Percentiles rank a stretch among this genome's conserved stretches.
Conservation (phyloP, 2,113 vertebrate genomes). For the Petroica traversi region DNA sequence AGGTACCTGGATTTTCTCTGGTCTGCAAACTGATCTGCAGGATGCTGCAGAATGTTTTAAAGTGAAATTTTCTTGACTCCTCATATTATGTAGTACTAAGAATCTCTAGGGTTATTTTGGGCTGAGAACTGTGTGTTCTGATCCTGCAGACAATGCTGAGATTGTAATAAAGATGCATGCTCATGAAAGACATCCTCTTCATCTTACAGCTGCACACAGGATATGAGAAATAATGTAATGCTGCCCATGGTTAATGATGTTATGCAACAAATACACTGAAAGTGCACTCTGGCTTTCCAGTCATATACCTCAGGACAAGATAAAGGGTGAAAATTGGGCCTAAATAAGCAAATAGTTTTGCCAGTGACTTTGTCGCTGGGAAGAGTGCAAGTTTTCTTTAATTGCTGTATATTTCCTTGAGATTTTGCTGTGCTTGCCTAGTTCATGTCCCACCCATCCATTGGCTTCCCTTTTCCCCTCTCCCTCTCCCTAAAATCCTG, state of each 20-base stretch:
- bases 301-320: not conserved
- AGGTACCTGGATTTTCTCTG: not conserved
- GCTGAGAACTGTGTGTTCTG: not conserved
- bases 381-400: not conserved
- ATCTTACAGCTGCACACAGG: not conserved
- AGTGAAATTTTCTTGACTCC: not conserved
- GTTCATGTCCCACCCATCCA: rapidly evolving
- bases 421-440: not conserved
- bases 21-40: not conserved
- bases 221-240: not conserved
- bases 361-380: not conserved
- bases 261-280: not conserved
- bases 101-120: not conserved
- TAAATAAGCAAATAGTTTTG: not conserved
- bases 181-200: not conserved
- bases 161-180: not conserved
- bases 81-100: not conserved
- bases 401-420: not conserved
- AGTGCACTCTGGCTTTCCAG: not conserved
- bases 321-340: not conserved
- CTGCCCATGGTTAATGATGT: not conserved
- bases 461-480: rapidly evolving
- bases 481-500: not conserved
- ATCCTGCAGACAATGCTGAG: not conserved
- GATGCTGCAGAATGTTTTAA: not conserved